Base-by-base conservation (phyloP, 2,888 invertebrate genomes). In the Scaptomyza polygonia region DNA sequence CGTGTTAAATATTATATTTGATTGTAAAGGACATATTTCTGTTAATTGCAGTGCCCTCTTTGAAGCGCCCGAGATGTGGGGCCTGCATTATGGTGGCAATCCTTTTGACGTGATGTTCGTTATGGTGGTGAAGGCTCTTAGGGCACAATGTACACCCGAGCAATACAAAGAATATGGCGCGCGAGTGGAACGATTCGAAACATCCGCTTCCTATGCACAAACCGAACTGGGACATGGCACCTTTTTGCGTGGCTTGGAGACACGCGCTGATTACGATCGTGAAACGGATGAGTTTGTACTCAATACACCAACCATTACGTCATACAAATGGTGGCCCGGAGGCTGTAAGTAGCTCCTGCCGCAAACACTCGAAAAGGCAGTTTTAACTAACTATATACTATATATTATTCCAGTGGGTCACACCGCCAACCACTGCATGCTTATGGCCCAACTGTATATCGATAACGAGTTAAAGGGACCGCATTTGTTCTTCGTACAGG, bases 281-380 rank as follows among this genome's bases (percentile, higher is more conserved):
- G 88, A 91, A 2, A 96, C 95, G 0, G 93, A 97, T 90, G 96
- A 98, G 92, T 99, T 99, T 89, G 92, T 98, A 39, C 91, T 99
- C 29, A 94, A 98, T 89, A 96, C 96, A 52, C 98, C 98, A 0
- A 96, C 96, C 1, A 92, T 97, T 11, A 96, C 97, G 0, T 94
- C 98, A 0, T 96, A 96, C 90, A 99, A 98, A 92, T 98, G 97
- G 97, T 98, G 98, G 98, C 97, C 98, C 16, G 98, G 98, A 18
- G 96, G 96, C 90, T 93, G 97, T 97, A 92, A 94, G 96, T 94
- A n/a, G n/a, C n/a, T n/a, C n/a, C n/a, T n/a, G n/a, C n/a, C n/a
- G n/a, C n/a, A n/a, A n/a, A n/a, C n/a, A n/a, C n/a, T n/a, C n/a
- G n/a, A n/a, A n/a, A n/a, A n/a, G n/a, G n/a, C n/a, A n/a, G n/a